Conservation (phyloP, 2,888 invertebrate species). For the Heliconius sara region DNA sequence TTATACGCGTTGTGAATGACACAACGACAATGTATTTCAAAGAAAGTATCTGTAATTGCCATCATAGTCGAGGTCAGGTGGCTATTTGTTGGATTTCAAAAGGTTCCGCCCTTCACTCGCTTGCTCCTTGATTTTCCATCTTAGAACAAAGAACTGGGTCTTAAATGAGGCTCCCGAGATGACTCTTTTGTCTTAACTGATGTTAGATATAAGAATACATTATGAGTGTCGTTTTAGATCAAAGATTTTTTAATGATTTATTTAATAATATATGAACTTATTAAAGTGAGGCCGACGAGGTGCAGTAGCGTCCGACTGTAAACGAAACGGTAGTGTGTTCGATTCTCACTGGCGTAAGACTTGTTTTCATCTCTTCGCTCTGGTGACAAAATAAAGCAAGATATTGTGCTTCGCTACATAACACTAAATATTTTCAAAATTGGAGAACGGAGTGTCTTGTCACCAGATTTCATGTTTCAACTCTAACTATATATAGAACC, state of each 20-base stretch:
- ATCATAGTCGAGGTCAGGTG: conserved; percentile 61
- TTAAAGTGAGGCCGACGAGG: too few relatives aligned
- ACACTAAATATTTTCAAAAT: too few relatives aligned
- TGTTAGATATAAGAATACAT: conserved; percentile 29
- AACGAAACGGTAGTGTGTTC: too few relatives aligned
- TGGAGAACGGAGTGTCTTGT: too few relatives aligned
- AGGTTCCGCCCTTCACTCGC: conserved; percentile 62
- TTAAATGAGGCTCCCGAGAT: conserved; percentile 62
- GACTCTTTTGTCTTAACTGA: conserved; percentile 56
- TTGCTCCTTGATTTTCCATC: conserved; percentile 66
- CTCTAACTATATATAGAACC: too few relatives aligned
- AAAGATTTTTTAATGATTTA: neutral
- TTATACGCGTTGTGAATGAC: conserved; percentile 45
- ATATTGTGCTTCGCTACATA: too few relatives aligned
- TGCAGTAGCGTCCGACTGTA: too few relatives aligned
- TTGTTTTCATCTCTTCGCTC: too few relatives aligned
- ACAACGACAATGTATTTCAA: conserved; percentile 63
- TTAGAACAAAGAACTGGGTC: conserved; percentile 65
- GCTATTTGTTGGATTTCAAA: conserved; percentile 66
- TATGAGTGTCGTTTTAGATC: neutral
- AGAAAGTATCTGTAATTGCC: conserved; percentile 71
- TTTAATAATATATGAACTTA: too few relatives aligned
- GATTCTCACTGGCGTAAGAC: too few relatives aligned
- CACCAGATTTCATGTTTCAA: too few relatives aligned
- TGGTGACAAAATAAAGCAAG: too few relatives aligned